phyloP scores from a whole-genome alignment of 2,888 invertebrate species.

The Sericinus montela region DNA sequence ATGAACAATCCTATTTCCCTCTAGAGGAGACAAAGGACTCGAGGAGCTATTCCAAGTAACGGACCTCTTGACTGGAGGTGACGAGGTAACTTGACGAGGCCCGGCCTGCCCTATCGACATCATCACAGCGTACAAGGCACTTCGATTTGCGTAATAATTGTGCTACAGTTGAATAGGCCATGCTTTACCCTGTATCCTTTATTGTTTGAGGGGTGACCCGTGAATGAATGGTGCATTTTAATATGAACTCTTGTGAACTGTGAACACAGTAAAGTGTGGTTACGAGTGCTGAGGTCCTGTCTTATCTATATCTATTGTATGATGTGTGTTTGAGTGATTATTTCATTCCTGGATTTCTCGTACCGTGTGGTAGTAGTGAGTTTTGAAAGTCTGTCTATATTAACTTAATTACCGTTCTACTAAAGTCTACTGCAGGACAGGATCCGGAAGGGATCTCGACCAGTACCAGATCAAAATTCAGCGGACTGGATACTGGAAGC shows the following conservation, averaged over 20 bases:
- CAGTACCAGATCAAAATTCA: too few species aligned
- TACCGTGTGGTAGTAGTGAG: too few species aligned
- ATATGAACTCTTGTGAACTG: constrained; percentile 8
- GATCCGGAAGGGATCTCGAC: too few species aligned
- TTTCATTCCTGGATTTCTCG: neutral
- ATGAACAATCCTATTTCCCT: constrained; percentile 42
- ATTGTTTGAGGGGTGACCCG: neutral
- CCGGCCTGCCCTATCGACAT: constrained; percentile 35
- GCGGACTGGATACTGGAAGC: too few species aligned
- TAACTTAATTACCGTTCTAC: too few species aligned
- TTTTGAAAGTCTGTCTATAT: too few species aligned
- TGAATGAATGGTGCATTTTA: constrained; percentile 12
- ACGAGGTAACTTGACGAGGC: constrained; percentile 18
- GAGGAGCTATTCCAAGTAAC: constrained; percentile 24
- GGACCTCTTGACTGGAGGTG: constrained; percentile 28
- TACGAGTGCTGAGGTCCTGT: constrained; percentile 4
- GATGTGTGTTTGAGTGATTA: neutral
- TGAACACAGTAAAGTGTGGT: neutral
- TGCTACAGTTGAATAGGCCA: constrained; percentile 16
- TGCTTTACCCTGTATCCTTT: constrained; percentile 7
- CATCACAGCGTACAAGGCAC: constrained; percentile 30
- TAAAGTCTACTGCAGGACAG: too few species aligned
- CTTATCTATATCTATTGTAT: constrained; percentile 14
- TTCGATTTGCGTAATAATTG: constrained; percentile 23
- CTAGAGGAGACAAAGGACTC: constrained; percentile 21